These are phyloP conservation scores for Okapia johnstoni DNA, from an alignment of 2,113 vertebrate genomes.

Conservation along the genomic window DNA sequence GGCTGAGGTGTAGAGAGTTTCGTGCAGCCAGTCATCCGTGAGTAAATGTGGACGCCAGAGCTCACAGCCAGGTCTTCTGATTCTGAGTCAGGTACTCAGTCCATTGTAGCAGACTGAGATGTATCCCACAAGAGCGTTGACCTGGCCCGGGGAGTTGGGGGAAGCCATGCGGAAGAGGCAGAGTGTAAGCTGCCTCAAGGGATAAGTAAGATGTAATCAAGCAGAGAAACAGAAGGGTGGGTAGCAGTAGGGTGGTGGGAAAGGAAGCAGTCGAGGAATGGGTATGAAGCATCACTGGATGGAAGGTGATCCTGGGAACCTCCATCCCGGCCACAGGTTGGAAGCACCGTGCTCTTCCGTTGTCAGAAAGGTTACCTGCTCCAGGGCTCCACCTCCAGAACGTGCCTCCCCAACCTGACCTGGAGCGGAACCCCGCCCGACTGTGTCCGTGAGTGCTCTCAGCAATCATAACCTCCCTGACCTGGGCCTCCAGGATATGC, in stretches of 20 bases:
- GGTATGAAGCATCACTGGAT: neutral
- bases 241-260: neutral
- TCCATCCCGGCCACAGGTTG: slow-evolving; percentile 77
- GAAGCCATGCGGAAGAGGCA: neutral
- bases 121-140: neutral
- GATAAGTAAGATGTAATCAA: neutral
- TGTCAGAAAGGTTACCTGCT: slow-evolving; percentile 97
- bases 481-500: neutral
- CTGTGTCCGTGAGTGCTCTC: slow-evolving; percentile 90
- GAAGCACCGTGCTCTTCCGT: slow-evolving; percentile 91
- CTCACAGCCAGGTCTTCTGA: neutral
- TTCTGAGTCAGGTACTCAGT: neutral
- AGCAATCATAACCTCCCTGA: rapidly evolving
- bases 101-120: neutral
- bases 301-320: neutral
- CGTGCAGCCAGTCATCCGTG: no score
- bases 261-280: neutral
- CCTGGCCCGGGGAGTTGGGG: neutral
- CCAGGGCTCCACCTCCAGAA: slow-evolving; percentile 95
- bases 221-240: neutral
- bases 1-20: neutral
- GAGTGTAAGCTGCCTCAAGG: neutral
- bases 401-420: slow-evolving; percentile 96
- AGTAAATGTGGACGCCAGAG: neutral
- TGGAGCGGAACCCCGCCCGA: slow-evolving; percentile 96